Conservation (phyloP, 1,140 invertebrate genomes). For the Probaryconus sp. region DNA sequence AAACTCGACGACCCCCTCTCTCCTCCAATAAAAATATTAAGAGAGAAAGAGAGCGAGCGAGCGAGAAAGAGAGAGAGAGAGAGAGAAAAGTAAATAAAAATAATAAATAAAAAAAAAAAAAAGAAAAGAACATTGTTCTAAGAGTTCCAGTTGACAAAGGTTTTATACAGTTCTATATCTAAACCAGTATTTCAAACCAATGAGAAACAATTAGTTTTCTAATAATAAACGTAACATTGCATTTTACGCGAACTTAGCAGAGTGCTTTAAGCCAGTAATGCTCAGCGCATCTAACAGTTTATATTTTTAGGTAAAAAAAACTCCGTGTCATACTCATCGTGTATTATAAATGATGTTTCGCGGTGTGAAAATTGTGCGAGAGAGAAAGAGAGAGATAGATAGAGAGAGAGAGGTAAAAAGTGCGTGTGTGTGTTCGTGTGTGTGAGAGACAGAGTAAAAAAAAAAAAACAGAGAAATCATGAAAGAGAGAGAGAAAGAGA, state of each 20-base stretch:
- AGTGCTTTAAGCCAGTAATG: conserved; percentile 75
- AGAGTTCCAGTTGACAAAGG: conserved; percentile 76
- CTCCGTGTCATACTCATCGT: conserved; percentile 76
- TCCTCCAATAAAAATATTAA: conserved; percentile 34
- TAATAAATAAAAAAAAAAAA: conserved; percentile 59
- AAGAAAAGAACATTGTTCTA: conserved; percentile 73
- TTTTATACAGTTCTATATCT: conserved; percentile 77
- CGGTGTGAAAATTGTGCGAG: conserved; percentile 63
- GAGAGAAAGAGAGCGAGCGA: conserved; percentile 39
- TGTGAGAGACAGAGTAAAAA: conserved; percentile 1
- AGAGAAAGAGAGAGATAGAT: conserved; percentile 16
- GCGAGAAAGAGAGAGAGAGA: conserved; percentile 34
- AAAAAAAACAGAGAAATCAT: conserved; percentile 1
- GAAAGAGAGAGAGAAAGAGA: conserved; percentile 10
- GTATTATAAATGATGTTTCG: conserved; percentile 71
- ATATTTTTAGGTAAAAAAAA: conserved; percentile 73
- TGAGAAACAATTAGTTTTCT: conserved; percentile 78
- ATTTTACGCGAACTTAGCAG: conserved; percentile 73
- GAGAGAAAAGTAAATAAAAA: conserved; percentile 29
- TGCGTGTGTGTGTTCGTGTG: not conserved
- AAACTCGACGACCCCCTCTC: too few species aligned
- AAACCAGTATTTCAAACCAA: conserved; percentile 79
- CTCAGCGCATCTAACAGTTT: conserved; percentile 74
- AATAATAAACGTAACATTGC: conserved; percentile 69
- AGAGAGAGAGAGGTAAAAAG: not conserved